Evolutionary conservation across 2,888 invertebrate genomes (phyloP), one percentile per base, ranked within the genome.

Genomic region (Pterostichus madidus): DNA sequence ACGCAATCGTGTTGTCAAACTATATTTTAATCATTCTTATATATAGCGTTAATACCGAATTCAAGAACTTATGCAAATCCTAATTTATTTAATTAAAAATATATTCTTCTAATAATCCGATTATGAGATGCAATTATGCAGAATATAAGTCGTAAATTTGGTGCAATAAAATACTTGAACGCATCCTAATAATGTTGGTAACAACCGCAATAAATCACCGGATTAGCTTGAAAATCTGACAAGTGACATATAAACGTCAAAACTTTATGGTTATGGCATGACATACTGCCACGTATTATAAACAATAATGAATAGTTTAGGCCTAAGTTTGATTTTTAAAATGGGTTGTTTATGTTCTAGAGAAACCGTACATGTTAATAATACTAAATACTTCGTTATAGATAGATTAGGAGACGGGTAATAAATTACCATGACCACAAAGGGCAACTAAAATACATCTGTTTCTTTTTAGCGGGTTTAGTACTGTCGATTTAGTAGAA

Each of bases 321-420:
- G 94, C 84, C 91, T 94, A 89, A 93, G 93, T 87, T 91, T 94
- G 85, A 93, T 95, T 86, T 91, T 94, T 86, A 93, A 93, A 91
- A 93, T 94, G 91, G 95, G 95, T 44, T 96, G 96, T 88, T 91
- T 95, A 59, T 96, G 96, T 90, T 92, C 94, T 44, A 94, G 93
- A 87, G 95, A 96, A 90, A 92, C 92, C 6, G 89, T 96, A 35
- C 91, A 91, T 79, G 93, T 96, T 76, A 95, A 95, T 88, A 93
- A 93, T 46, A 92, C 93, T 84, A 93, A 93, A 87, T 96, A 95
- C 87, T 91, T 91, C 75, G 91, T 96, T 7, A 90, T 92, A 80
- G 95, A 95, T 87, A 92, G 94, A 86, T 91, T 96, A 68, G 96
- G 95, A 76, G 94, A 95, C 90, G 96, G 96, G 96, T 93, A 91